Evolutionary conservation across 2,113 vertebrate genomes (phyloP), one percentile per base, ranked within the genome.

Genomic region (Rhinogobius similis): DNA sequence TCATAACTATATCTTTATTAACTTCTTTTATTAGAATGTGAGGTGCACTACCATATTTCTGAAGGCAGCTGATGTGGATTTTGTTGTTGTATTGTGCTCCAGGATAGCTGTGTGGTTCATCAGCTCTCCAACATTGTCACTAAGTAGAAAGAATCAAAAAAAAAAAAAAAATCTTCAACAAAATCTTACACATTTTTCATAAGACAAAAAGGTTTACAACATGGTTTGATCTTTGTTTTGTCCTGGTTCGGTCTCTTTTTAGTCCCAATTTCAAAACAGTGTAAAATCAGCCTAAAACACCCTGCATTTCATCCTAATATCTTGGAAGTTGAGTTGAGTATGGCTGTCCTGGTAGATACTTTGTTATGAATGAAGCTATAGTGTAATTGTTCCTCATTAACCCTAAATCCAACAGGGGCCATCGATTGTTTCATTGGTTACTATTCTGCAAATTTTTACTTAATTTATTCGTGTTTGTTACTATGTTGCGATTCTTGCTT

Each of bases 71-170:
- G 94, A 95, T 24, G 96, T 96, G 86, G 90, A 94, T 84, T 93
- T 96, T 1, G 84, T 95, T 43, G 94, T 53, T 27, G 93, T 83
- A 84, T 95, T 96, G 90, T 94, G 95, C 81, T 99, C 97, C 65
- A 99, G 86, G 32, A 95, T 87, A 50, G 96, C 95, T 0, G 88
- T 89, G 43, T 95, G 96, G 89, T 98, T 98, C 86, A 96, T 89
- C 73, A 99, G 94, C 73, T 98, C 97, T 1, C 95, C 97, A 0
- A 96, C 95, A 86, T 94, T 96, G 68, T 99, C 98, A 0, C 96
- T 99, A 87, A 32, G 79, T 9, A 58, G 5, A 58, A 29, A 18
- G 10, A 29, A 29, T 18, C 7, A 23, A 23, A n/a, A 14, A 56
- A 58, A 58, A n/a, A 58, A 5, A 18, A 58, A 58, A 9, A 8